Evolutionary conservation across 2,113 vertebrate genomes (phyloP).

Genomic region (Lipotes vexillifer): DNA sequence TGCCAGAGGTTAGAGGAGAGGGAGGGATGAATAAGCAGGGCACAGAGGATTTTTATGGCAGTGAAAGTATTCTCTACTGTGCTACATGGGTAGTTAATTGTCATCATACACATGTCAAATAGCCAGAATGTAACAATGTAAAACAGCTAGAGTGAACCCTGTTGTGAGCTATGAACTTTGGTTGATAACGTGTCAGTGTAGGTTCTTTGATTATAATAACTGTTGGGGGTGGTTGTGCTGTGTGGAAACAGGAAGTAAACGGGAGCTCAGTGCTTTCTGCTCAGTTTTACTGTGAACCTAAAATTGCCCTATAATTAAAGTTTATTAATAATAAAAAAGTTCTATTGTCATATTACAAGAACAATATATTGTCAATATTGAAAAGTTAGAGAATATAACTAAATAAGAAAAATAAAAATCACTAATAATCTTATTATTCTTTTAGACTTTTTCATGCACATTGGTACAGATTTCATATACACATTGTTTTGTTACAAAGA

Average conservation of each 20-base stretch:
- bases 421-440: neutral
- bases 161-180: neutral
- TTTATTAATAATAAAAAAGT: neutral
- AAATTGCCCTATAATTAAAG: neutral
- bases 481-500: neutral
- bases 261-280: neutral
- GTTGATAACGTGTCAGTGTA: neutral
- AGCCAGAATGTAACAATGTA: neutral
- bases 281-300: neutral
- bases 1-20: neutral
- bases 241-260: neutral
- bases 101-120: neutral
- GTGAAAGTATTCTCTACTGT: neutral
- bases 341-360: neutral
- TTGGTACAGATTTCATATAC: neutral
- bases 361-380: neutral
- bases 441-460: neutral
- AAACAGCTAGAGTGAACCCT: neutral
- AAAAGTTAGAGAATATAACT: neutral
- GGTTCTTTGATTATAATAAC: neutral
- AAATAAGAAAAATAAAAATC: neutral
- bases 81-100: neutral
- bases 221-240: neutral
- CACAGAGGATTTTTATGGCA: neutral
- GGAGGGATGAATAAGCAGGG: neutral